A percentile compares a stretch with the other conserved stretches of the same genome.
phyloP scores from a whole-genome alignment of 2,113 vertebrate species.

The Barbus barbus region DNA sequence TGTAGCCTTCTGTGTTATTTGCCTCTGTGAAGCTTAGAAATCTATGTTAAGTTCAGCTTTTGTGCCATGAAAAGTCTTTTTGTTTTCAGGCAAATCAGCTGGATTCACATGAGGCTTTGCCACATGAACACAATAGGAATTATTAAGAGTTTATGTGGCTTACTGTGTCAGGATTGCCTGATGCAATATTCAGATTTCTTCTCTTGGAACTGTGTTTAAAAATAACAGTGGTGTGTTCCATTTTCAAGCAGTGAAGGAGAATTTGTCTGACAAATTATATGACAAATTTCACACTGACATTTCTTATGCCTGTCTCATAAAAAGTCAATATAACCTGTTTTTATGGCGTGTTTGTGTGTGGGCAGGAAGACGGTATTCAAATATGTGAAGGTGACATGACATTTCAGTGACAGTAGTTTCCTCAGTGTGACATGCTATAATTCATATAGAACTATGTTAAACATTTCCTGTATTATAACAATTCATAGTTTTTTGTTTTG shows the following conservation, averaged over 20 bases:
- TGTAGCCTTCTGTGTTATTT: background rate
- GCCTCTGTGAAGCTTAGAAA: background rate
- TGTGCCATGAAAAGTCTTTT: constrained; percentile 38
- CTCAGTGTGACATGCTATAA: background rate
- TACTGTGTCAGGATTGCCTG: background rate
- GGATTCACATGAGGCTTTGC: constrained; percentile 52
- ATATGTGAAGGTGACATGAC: background rate
- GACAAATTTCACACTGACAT: background rate
- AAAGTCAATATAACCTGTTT: background rate
- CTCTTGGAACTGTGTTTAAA: background rate
- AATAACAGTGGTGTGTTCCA: background rate
- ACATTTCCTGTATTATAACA: background rate
- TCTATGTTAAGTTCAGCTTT: constrained; percentile 21
- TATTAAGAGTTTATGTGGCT: constrained; percentile 3
- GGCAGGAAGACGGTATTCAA: background rate
- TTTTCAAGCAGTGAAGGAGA: background rate
- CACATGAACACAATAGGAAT: background rate
- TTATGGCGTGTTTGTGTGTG: background rate
- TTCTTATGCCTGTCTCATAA: background rate
- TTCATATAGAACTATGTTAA: background rate
- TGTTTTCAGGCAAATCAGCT: constrained; percentile 37
- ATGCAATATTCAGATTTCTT: background rate
- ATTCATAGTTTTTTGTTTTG: background rate
- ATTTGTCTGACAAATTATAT: background rate
- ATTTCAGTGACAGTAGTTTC: background rate